Evolutionary conservation across 2,113 vertebrate species (phyloP).

Genomic region (Caloenas nicobarica): DNA sequence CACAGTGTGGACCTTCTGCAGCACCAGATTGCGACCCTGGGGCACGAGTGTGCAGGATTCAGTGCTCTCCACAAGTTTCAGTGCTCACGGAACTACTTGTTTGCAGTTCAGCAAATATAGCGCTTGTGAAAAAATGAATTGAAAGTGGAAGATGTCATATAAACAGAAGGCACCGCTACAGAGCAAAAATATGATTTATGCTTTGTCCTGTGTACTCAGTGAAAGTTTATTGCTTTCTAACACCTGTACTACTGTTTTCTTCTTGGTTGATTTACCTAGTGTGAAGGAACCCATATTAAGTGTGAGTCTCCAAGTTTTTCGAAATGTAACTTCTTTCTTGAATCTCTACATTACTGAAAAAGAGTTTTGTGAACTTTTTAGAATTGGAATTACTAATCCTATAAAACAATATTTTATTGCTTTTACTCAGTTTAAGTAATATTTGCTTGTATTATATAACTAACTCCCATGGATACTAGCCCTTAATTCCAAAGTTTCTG

Average conservation of each 20-base stretch:
- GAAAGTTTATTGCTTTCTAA: background rate
- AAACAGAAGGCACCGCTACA: background rate
- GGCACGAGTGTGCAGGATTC: background rate
- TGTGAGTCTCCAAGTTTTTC: background rate
- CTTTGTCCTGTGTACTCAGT: background rate
- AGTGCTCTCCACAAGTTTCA: background rate
- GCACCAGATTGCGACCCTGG: background rate
- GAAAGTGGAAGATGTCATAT: background rate
- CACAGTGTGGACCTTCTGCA: background rate
- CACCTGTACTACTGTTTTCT: background rate
- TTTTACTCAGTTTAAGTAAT: background rate
- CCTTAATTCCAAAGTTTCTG: background rate
- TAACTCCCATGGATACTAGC: background rate
- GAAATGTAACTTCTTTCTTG: background rate
- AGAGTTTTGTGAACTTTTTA: background rate
- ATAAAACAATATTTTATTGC: background rate
- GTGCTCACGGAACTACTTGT: background rate
- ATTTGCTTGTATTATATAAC: background rate
- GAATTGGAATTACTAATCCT: background rate
- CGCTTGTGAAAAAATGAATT: fast-evolving
- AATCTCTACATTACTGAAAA: background rate
- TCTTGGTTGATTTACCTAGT: background rate
- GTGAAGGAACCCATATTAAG: background rate
- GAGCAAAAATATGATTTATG: background rate
- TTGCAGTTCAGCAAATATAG: background rate